Percentiles rank a stretch among this genome's conserved stretches.
Evolutionary conservation across 1,140 invertebrate species (phyloP).

Genomic region (Microplitis demolitor): DNA sequence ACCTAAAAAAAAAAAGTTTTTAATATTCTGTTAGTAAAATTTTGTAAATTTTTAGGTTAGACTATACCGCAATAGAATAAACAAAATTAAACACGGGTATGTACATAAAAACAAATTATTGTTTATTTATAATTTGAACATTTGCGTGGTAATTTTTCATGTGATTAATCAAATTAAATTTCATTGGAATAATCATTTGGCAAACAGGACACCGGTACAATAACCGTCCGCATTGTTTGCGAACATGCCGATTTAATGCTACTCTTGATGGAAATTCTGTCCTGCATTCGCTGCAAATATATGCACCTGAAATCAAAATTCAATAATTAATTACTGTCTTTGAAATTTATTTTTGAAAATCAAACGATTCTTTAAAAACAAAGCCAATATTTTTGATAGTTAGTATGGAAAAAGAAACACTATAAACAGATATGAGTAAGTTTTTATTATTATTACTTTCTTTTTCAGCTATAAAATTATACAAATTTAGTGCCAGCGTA

Average conservation of each 20-base stretch:
- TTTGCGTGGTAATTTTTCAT: conserved; percentile 26
- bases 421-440: not conserved
- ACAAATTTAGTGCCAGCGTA: not conserved
- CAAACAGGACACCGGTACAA: conserved; percentile 40
- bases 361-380: not conserved
- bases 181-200: conserved; percentile 41
- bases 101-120: too few species aligned
- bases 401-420: not conserved
- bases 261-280: conserved; percentile 39
- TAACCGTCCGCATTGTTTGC: conserved; percentile 42
- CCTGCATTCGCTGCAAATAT: conserved; percentile 40
- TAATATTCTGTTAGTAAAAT: not conserved
- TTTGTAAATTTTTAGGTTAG: too few species aligned
- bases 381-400: not conserved
- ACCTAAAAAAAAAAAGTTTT: too few species aligned
- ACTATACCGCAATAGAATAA: too few species aligned
- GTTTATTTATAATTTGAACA: too few species aligned
- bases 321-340: conserved; percentile 1
- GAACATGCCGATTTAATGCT: conserved; percentile 39
- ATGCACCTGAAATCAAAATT: conserved; percentile 32
- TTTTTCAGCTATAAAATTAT: too few species aligned
- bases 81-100: too few species aligned
- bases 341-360: not conserved
- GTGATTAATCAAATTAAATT: conserved; percentile 42
- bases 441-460: not conserved